A percentile compares a stretch with the other conserved stretches of the same genome.
phyloP scores from a whole-genome alignment of 2,797 vertebrate species.

The Poecilia picta region DNA sequence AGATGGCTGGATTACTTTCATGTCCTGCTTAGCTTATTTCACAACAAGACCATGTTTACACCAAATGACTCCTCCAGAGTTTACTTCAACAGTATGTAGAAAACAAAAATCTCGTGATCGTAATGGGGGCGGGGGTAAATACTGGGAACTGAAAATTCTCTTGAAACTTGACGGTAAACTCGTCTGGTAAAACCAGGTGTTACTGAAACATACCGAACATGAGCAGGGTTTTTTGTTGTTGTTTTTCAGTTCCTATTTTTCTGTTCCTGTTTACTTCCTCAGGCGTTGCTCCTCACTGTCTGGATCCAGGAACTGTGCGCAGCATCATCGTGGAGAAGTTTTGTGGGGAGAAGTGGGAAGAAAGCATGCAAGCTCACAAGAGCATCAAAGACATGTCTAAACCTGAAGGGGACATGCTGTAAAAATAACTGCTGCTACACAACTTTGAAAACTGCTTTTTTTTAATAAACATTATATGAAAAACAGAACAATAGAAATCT shows the following conservation, averaged over 20 bases:
- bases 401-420: conserved; percentile 53
- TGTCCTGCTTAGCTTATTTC: conserved; percentile 30
- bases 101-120: conserved; percentile 5
- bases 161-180: background rate
- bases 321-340: conserved; percentile 87
- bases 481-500: conserved; percentile 22
- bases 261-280: conserved; percentile 1
- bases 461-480: conserved; percentile 34
- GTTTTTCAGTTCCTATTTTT: background rate
- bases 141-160: background rate
- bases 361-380: conserved; percentile 87
- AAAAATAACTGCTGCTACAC: conserved; percentile 15
- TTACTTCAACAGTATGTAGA: conserved; percentile 5
- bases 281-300: conserved; percentile 93
- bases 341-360: conserved; percentile 92
- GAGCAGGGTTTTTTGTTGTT: background rate
- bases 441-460: background rate
- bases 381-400: conserved; percentile 90
- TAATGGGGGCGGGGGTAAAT: background rate
- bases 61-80: conserved; percentile 5
- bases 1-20: conserved; percentile 1
- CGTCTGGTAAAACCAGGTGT: background rate
- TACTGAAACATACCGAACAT: background rate
- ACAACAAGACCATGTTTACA: conserved; percentile 25
- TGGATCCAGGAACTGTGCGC: conserved; percentile 89